Evolutionary conservation across 2,797 vertebrate species (phyloP), one percentile per base, ranked within the genome.

Genomic region (Knipowitschia caucasica): DNA sequence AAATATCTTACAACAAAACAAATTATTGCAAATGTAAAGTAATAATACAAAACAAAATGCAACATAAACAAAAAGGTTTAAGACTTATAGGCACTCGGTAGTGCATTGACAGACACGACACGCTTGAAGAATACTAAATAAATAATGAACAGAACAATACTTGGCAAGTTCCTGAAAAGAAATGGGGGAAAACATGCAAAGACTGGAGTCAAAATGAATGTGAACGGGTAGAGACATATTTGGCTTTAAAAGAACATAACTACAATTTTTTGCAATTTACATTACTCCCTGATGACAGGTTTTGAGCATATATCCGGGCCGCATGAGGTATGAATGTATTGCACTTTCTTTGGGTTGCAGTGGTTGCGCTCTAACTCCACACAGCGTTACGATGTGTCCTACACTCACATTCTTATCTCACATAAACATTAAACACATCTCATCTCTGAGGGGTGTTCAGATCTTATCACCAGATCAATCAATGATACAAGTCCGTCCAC

Each of bases 291-390:
- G 78, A 81, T 83, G 68, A 65, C 75, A 62, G 69, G 73, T 56
- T 40, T 51, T 45, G 36, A 60, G 64, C 45, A 55, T 54, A 56
- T 44, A 35, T 64, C 39, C 54, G 55, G 62, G 54, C 59, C 71
- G 80, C 74, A 68, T 89, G 89, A 91, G 90, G 90, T 91, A 91
- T 89, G 87, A 88, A 84, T 85, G 85, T 90, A 91, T 91, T 91
- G 90, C 90, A 91, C 89, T 88, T 89, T 89, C 86, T 86, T 89
- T 89, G 88, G 85, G 82, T 88, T 85, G 87, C 69, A 76, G 86
- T 83, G 66, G 62, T 73, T 80, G 64, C 66, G 26, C 54, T 43
- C 14, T 38, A 63, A 67, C 64, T 64, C 63, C 56, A 64, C 42
- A 39, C 39, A 2, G 56, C 59, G 63, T 69, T 27, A 7, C 40